These are phyloP conservation scores for Columba janthina DNA, from an alignment of 2,113 vertebrate species.

Conservation along the genomic window DNA sequence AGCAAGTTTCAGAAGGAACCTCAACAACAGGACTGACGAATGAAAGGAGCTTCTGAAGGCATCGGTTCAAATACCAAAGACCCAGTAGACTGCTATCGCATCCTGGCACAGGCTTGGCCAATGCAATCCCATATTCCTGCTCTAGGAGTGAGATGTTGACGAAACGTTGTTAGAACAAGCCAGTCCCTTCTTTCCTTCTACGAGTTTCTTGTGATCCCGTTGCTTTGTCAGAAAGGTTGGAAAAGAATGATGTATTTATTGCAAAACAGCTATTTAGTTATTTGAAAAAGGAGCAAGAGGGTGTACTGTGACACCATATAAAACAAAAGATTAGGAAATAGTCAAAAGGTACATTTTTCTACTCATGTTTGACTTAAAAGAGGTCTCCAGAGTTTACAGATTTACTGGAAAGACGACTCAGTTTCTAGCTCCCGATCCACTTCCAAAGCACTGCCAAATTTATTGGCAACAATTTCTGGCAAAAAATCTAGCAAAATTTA, in stretches of 20 bases:
- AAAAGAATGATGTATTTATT: background rate
- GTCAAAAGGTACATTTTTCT: background rate
- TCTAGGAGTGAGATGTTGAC: background rate
- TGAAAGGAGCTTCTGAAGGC: background rate
- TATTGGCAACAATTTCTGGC: background rate
- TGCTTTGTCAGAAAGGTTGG: background rate
- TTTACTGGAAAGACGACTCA: background rate
- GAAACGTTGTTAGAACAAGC: background rate
- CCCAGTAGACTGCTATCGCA: background rate
- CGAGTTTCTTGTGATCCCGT: background rate
- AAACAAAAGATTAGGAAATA: constrained; percentile 18
- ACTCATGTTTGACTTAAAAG: background rate
- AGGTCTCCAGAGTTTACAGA: background rate
- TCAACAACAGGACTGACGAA: background rate
- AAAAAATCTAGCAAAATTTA: background rate
- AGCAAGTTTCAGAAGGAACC: background rate
- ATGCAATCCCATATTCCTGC: background rate
- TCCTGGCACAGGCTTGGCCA: background rate
- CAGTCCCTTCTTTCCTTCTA: background rate
- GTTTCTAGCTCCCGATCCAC: background rate
- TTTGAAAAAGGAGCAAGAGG: background rate
- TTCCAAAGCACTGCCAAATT: background rate
- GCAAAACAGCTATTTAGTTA: background rate
- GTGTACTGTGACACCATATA: background rate
- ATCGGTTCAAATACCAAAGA: background rate